A percentile compares a stretch with the other conserved stretches of the same genome.
phyloP scores from a whole-genome alignment of 2,113 vertebrate species.

The Zootoca vivipara region DNA sequence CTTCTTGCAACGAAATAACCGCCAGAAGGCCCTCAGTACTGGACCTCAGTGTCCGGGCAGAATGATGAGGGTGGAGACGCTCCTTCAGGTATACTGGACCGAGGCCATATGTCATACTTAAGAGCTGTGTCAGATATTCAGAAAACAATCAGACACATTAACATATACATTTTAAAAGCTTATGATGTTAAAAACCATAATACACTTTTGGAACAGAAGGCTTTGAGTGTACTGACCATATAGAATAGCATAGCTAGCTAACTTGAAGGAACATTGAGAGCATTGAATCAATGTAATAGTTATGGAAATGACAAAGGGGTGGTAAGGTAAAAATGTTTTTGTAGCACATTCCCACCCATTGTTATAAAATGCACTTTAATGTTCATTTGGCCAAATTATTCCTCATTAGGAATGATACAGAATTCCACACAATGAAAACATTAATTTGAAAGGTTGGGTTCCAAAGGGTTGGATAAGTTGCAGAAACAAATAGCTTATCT shows the following conservation, averaged over 20 bases:
- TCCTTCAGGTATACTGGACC: too few species aligned
- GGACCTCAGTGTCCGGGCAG: too few species aligned
- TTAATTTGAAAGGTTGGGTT: not conserved
- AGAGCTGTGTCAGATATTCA: not conserved
- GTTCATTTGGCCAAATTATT: not conserved
- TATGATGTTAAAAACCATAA: not conserved
- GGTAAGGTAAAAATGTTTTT: not conserved
- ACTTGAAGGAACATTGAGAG: rapidly evolving
- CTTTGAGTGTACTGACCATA: not conserved
- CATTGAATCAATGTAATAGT: not conserved
- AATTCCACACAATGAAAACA: not conserved
- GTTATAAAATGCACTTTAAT: not conserved
- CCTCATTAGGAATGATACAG: not conserved
- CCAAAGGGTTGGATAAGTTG: not conserved
- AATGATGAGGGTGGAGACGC: too few species aligned
- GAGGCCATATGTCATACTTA: not conserved
- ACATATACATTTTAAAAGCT: not conserved
- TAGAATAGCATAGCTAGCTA: not conserved
- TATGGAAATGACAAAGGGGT: not conserved
- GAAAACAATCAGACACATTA: not conserved
- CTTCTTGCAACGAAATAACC: too few species aligned
- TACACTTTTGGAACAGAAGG: not conserved
- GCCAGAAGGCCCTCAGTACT: too few species aligned
- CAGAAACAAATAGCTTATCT: not conserved
- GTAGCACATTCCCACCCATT: not conserved